These are phyloP conservation scores for Spinus pinus DNA, from an alignment of 2,797 vertebrate genomes.

Conservation along the genomic window DNA sequence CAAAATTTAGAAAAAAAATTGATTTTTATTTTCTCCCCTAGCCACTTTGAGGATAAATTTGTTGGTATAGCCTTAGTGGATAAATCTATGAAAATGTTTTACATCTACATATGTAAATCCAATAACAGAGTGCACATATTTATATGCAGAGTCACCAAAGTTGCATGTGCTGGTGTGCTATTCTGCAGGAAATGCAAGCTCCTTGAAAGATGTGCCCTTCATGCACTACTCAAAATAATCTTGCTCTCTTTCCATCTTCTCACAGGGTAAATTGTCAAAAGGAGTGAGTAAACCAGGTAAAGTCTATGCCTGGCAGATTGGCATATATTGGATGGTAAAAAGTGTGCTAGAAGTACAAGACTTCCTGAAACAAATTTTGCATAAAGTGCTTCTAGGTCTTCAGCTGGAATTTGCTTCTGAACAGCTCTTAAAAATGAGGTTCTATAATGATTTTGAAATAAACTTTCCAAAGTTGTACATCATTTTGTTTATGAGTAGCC, in stretches of 20 bases:
- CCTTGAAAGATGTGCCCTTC: not conserved
- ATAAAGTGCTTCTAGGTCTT: not conserved
- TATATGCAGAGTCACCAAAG: not conserved
- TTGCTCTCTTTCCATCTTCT: not conserved
- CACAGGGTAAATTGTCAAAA: not conserved
- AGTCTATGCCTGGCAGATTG: not conserved
- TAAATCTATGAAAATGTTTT: not conserved
- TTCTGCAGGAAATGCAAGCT: not conserved
- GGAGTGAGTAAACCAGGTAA: not conserved
- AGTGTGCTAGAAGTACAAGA: not conserved
- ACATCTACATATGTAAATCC: not conserved
- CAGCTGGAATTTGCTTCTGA: conserved; percentile 36
- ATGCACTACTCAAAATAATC: not conserved
- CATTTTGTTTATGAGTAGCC: conserved; percentile 64
- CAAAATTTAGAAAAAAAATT: not conserved
- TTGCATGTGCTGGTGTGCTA: fast-evolving
- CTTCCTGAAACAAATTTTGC: not conserved
- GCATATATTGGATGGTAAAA: not conserved
- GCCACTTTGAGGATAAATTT: not conserved
- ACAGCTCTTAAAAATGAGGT: conserved; percentile 21
- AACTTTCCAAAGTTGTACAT: conserved; percentile 45
- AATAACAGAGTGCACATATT: fast-evolving
- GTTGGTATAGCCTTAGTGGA: not conserved
- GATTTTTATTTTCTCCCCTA: not conserved
- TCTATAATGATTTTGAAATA: conserved; percentile 38